Base-by-base conservation (phyloP, 2,797 vertebrate species). In the Enteromius trimaculatus region DNA sequence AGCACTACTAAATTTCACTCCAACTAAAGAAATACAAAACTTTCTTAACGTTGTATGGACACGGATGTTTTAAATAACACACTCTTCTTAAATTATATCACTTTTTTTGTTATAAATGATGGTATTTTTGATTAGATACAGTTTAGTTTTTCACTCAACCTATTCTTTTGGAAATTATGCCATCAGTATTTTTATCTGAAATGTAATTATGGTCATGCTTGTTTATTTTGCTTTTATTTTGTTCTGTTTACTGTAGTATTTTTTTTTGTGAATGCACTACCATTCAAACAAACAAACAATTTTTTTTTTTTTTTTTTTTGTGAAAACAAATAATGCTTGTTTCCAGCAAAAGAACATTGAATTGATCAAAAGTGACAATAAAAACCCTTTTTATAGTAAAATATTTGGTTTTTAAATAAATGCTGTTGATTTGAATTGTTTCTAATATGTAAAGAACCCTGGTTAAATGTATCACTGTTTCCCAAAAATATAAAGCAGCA, bases 121-220 rank as follows among this genome's bases (percentile, higher is more conserved):
- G 80, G 62, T 64, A 74, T 66, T 78, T 55, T 47, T 75, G 14
- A 72, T 80, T 23, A 26, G 5, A 29, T 14, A 26, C 16, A 44
- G 29, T 31, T 64, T 64, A 17, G 14, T 16, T 31, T 31, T 21
- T 49, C 47, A 26, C 44, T 53, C 3, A 17, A 69, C 26, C 37
- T 19, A 60, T 31, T 39, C 9, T 70, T 47, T 31, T 49, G 31
- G 26, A 21, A 65, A 78, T n/a, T 66, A 29, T 37, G 8, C 21
- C 21, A 51, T 1, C 0, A 4, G 3, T 5, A n/a, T 37, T 34
- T 51, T 49, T 23, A 66, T 37, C 16, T 8, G 26, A 16, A 34
- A 37, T 53, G 2, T 8, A 55, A 19, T 37, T 34, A 37, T 53
- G 3, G 19, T 53, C 21, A 58, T 39, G 11, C 2, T n/a, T 74